Percentiles rank a stretch among this genome's conserved stretches.
Evolutionary conservation across 1,140 invertebrate species (phyloP).

Genomic region (Solenopsis fugax): DNA sequence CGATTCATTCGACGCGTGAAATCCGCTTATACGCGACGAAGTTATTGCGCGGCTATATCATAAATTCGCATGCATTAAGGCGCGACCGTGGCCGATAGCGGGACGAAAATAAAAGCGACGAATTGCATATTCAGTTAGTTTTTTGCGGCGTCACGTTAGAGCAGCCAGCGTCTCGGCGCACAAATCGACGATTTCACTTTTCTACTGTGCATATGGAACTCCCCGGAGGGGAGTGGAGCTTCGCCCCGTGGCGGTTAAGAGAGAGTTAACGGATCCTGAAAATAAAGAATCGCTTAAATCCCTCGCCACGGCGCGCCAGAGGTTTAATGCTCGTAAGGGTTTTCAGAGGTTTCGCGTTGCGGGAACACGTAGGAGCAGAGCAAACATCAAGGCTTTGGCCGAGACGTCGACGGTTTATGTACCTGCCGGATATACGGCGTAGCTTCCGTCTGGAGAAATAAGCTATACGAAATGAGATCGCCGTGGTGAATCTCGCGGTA

Average conservation of each 20-base stretch:
- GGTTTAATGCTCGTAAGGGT: conserved; percentile 55
- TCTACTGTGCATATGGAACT: not conserved
- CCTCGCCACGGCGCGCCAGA: conserved; percentile 33
- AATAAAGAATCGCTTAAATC: conserved; percentile 57
- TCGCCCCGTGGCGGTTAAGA: not conserved
- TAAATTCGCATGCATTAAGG: conserved; percentile 44
- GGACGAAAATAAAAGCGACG: conserved; percentile 29
- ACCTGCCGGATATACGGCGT: conserved; percentile 10
- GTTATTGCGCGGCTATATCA: not conserved
- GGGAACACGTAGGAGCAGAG: conserved; percentile 23
- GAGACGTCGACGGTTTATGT: conserved; percentile 36
- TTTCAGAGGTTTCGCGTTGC: not conserved
- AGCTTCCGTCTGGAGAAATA: conserved; percentile 39
- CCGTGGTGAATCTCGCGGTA: conserved; percentile 59
- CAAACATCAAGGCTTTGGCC: conserved; percentile 23
- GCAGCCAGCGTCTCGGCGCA: conserved; percentile 2
- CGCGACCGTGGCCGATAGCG: conserved; percentile 5
- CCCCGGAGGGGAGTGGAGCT: not conserved
- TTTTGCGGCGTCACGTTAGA: conserved; percentile 25
- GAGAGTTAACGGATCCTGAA: conserved; percentile 42
- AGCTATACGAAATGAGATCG: conserved; percentile 54
- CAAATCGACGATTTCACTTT: conserved; percentile 34
- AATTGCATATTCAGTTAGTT: conserved; percentile 45
- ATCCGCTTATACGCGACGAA: conserved; percentile 10
- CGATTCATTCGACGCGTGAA: conserved; percentile 8